Conservation (phyloP, 2,113 vertebrate genomes). For the Shinisaurus crocodilurus region DNA sequence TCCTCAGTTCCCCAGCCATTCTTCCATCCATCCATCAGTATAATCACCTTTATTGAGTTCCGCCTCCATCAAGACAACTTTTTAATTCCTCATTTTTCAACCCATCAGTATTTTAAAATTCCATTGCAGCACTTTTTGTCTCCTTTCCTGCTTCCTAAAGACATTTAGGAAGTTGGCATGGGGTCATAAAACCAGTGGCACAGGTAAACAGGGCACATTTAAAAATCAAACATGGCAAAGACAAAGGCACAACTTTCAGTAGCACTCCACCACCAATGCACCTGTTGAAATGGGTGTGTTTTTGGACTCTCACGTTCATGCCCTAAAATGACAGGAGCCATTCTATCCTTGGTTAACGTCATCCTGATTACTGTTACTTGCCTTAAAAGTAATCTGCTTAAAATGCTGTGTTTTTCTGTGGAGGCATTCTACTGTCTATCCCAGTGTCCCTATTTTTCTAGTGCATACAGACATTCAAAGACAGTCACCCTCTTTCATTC, state of each 20-base stretch:
- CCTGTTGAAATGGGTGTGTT: not conserved
- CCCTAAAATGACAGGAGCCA: not conserved
- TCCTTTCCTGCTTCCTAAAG: slow-evolving; percentile 20
- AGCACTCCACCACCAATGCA: not conserved
- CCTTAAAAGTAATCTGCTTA: slow-evolving; percentile 24
- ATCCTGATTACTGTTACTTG: not conserved
- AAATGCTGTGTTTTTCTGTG: not conserved
- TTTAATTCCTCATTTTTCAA: slow-evolving; percentile 28
- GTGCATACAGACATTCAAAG: not conserved
- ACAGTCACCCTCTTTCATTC: not conserved
- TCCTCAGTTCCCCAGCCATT: slow-evolving; percentile 12
- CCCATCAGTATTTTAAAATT: slow-evolving; percentile 11
- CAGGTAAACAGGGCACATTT: slow-evolving; percentile 32
- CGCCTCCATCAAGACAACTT: not conserved
- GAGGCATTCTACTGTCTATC: not conserved
- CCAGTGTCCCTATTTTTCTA: not conserved
- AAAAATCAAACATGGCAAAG: slow-evolving; percentile 11
- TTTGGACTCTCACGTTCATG: not conserved
- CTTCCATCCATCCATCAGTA: slow-evolving; percentile 27
- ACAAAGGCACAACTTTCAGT: slow-evolving; percentile 35
- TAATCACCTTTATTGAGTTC: slow-evolving; percentile 35
- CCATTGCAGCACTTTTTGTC: not conserved
- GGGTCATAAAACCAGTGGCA: slow-evolving; percentile 34
- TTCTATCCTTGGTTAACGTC: not conserved
- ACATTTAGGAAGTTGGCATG: slow-evolving; percentile 36